Conservation (phyloP, 2,797 vertebrate species). For the Xenentodon cancila region DNA sequence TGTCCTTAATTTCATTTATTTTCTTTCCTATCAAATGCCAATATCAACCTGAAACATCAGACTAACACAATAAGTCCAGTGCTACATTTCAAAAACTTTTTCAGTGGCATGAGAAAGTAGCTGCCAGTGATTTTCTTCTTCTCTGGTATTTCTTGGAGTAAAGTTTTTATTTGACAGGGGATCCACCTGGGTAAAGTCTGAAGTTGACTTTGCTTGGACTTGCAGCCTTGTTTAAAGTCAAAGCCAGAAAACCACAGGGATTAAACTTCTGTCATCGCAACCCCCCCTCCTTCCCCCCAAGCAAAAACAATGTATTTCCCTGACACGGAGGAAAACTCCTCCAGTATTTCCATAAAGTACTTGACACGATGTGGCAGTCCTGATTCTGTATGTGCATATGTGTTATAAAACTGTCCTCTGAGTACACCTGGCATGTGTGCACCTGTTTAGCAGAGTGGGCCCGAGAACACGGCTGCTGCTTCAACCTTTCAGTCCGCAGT, state of each 20-base stretch:
- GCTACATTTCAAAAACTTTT: constrained; percentile 29
- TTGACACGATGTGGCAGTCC: constrained; percentile 50
- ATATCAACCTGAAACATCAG: constrained; percentile 42
- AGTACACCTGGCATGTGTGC: constrained; percentile 41
- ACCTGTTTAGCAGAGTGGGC: constrained; percentile 67
- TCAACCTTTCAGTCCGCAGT: constrained; percentile 29
- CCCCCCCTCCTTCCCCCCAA: constrained; percentile 33
- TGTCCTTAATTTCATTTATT: constrained; percentile 1
- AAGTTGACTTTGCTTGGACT: constrained; percentile 33
- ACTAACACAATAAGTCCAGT: constrained; percentile 25
- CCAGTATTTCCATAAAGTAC: constrained; percentile 23
- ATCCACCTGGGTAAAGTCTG: constrained; percentile 61
- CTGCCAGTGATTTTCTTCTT: constrained; percentile 40
- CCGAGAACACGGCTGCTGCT: constrained; percentile 55
- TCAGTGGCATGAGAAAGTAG: constrained; percentile 26
- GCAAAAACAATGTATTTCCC: constrained; percentile 36
- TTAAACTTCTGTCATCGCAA: constrained; percentile 63
- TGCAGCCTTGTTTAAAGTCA: constrained; percentile 59
- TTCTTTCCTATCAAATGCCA: constrained; percentile 54
- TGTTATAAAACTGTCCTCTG: constrained; percentile 34
- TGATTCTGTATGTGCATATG: constrained; percentile 26
- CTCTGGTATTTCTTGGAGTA: constrained; percentile 38
- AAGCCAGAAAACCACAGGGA: constrained; percentile 61
- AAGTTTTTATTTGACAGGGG: constrained; percentile 57
- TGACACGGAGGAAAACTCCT: constrained; percentile 39